Base-by-base conservation (phyloP, 1,140 invertebrate species). In the Parasteatoda tepidariorum region DNA sequence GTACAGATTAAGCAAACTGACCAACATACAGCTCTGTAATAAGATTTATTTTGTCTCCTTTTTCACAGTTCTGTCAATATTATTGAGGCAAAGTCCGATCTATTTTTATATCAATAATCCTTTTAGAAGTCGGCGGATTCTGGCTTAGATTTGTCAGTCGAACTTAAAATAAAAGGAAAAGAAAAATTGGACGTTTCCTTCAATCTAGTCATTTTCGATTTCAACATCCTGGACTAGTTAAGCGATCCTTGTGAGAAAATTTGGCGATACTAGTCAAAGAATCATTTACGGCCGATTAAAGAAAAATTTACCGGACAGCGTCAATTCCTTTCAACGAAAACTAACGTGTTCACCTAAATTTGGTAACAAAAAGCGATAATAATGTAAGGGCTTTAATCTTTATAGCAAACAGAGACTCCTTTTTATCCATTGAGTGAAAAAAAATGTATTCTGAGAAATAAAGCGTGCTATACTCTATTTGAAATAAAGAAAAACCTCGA, bases 221-320 rank as follows among this genome's bases (percentile, higher is more conserved):
- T 34, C 61, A 31, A 18, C 33, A 18, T 54, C n/a, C n/a, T n/a
- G n/a, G n/a, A n/a, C n/a, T 55, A 26, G 31, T 26, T 38, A 22
- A 30, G 31, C 26, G 24, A 9, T 33, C 62, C 34, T 11, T 55
- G 9, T 31, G n/a, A 26, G 74, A 61, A 55, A 38, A 31, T 75
- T 28, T 57, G 41, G 54, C 59, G 31, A 54, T n/a, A 41, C 41
- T 24, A 64, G 59, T 59, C 55, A 33, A 26, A 13, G 33, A 55
- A 54, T 78, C 74, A 78, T 78, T 78, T 78, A 78, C 61, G 74
- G 26, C 61, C 61, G 74, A 78, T 78, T 78, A 78, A 26, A 22
- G 38, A 28, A 34, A 57, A 78, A 78, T 78, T 61, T 64, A 54
- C 74, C 41, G n/a, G 74, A 78, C 74, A 78, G 61, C 74, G n/a